Percentiles rank a stretch among this genome's conserved stretches.
Evolutionary conservation across 2,888 invertebrate species (phyloP).

Genomic region (Hydroisotoma schaefferi): DNA sequence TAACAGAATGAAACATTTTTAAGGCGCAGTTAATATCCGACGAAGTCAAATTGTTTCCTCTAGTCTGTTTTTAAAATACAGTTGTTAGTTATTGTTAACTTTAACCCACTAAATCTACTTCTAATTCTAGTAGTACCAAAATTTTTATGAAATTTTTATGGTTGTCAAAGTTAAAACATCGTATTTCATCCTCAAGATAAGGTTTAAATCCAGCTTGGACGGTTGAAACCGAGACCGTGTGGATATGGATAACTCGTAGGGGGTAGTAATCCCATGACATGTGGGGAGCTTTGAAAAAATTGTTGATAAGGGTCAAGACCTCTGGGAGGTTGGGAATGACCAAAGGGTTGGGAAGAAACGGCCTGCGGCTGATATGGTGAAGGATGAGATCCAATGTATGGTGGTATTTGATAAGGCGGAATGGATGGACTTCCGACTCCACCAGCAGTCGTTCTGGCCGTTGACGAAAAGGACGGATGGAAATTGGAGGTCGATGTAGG

Average conservation of each 20-base stretch:
- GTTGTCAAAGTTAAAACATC: slow-evolving; percentile 3
- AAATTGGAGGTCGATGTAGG: slow-evolving; percentile 43
- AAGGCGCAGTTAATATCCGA: too few species aligned
- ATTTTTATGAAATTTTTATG: slow-evolving; percentile 6
- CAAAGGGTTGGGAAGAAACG: slow-evolving; percentile 44
- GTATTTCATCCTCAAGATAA: neutral
- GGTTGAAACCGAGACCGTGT: slow-evolving; percentile 38
- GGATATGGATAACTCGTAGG: slow-evolving; percentile 43
- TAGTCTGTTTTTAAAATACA: too few species aligned
- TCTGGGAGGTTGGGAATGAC: slow-evolving; percentile 41
- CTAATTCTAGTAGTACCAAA: slow-evolving; percentile 16
- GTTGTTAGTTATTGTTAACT: slow-evolving; percentile 9
- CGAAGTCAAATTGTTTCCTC: too few species aligned
- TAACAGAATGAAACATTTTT: too few species aligned
- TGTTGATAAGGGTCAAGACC: slow-evolving; percentile 47
- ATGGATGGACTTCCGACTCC: slow-evolving; percentile 38
- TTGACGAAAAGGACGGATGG: slow-evolving; percentile 40
- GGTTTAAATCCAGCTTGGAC: slow-evolving; percentile 45
- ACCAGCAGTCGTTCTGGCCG: slow-evolving; percentile 35
- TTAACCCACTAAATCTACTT: slow-evolving; percentile 15
- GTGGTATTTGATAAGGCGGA: slow-evolving; percentile 40
- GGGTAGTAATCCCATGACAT: slow-evolving; percentile 46
- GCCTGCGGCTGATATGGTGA: slow-evolving; percentile 47
- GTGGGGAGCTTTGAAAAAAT: slow-evolving; percentile 46
- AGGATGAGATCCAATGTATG: slow-evolving; percentile 43